These are phyloP conservation scores for Lucinisca nassula DNA, from an alignment of 2,888 invertebrate species.

Conservation along the genomic window DNA sequence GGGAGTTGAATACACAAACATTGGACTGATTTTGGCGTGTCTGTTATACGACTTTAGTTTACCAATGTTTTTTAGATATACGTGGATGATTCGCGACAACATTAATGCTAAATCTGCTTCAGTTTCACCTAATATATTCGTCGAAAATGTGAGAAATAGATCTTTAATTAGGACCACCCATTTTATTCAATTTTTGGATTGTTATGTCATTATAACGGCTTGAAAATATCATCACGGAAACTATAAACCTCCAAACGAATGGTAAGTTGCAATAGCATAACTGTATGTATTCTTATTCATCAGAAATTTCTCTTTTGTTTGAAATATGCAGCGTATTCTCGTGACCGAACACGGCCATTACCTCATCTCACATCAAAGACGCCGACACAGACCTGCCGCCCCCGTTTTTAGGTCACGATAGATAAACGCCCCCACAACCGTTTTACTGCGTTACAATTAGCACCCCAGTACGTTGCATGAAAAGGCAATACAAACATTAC, in stretches of 20 bases:
- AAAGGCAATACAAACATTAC: no score
- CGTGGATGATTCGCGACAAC: background rate
- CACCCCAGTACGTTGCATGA: no score
- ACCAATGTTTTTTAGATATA: background rate
- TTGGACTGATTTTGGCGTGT: background rate
- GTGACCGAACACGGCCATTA: slow-evolving; percentile 18
- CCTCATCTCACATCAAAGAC: slow-evolving; percentile 5
- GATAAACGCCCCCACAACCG: slow-evolving; percentile 6
- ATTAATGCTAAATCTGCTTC: background rate
- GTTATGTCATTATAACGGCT: background rate
- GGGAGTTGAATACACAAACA: slow-evolving; percentile 54
- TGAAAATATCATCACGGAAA: background rate
- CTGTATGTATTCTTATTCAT: background rate
- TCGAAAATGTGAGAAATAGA: background rate
- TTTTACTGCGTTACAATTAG: no score
- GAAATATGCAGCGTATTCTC: no score
- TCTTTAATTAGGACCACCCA: background rate
- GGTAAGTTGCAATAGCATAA: background rate
- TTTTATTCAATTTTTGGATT: background rate
- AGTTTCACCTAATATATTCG: background rate
- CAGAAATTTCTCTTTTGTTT: no score
- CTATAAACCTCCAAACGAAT: background rate
- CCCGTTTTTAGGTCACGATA: slow-evolving; percentile 34
- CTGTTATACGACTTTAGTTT: no score
- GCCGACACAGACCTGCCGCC: slow-evolving; percentile 9